Percentiles rank a stretch among this genome's conserved stretches.
Evolutionary conservation across 2,797 vertebrate genomes (phyloP).

Genomic region (Sparus aurata): DNA sequence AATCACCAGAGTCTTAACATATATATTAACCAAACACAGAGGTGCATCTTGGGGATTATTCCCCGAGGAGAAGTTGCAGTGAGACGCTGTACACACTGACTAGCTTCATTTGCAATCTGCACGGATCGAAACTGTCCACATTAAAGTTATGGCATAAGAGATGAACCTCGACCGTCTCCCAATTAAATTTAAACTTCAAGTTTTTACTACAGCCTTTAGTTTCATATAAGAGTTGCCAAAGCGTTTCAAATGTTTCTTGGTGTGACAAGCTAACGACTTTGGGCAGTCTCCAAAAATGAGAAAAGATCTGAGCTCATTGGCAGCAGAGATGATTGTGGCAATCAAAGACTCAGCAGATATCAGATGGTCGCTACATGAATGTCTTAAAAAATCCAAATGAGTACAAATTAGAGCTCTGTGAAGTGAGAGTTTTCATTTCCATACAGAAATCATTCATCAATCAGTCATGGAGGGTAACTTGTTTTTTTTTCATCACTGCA

Average conservation of each 20-base stretch:
- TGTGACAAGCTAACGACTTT: not conserved
- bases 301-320: conserved; percentile 5
- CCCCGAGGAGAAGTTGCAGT: not conserved
- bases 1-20: not conserved
- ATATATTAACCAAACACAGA: not conserved
- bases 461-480: too few species aligned
- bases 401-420: not conserved
- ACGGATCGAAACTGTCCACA: conserved; percentile 12
- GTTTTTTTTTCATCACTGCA: too few species aligned
- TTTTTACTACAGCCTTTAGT: conserved; percentile 3
- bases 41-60: not conserved
- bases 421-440: not conserved
- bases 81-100: not conserved
- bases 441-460: too few species aligned
- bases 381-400: not conserved
- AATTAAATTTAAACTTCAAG: conserved; percentile 36
- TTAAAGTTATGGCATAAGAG: not conserved
- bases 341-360: not conserved
- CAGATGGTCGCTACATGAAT: not conserved
- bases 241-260: not conserved
- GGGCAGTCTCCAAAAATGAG: not conserved
- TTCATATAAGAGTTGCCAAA: not conserved
- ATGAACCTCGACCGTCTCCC: not conserved
- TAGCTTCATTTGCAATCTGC: conserved; percentile 8
- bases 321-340: not conserved